Evolutionary conservation across 2,113 vertebrate species (phyloP), one percentile per base, ranked within the genome.

Genomic region (Pseudorhombus dupliciocellatus): DNA sequence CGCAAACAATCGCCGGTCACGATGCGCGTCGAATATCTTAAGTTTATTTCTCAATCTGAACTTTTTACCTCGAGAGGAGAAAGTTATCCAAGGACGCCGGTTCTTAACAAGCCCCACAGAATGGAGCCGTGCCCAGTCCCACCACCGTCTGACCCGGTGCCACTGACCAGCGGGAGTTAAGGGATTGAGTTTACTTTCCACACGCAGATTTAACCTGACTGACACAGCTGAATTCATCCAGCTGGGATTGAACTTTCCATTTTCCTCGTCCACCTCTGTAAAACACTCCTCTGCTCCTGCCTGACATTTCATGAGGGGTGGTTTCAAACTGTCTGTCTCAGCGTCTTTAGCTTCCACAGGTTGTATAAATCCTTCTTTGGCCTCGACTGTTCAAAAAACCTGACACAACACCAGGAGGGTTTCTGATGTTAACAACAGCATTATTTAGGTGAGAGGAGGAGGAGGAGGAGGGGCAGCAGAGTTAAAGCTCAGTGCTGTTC

Each of bases 41-140:
- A 37, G 21, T 82, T 51, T 50, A 44, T 69, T 61, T 60, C 26
- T 66, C 58, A 0, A 25, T 50, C 3, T 22, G 60, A 55, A 34
- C 20, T 50, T 71, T 58, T 67, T 31, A 31, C 0, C 1, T 15
- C 16, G 15, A 7, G 26, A 24, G 2, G 31, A 51, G 14, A 46
- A 52, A 20, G 42, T 48, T 2, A 26, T 58, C 16, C 50, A 8
- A 21, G 24, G 62, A 61, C 2, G 16, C 28, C 12, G 4, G 4
- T 4, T 48, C 22, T 54, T 46, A 20, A 6, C 21, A 24, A 55
- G 50, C 5, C 14, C 14, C 18, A 48, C 0, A 37, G 24, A 40
- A 53, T 9, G 7, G 9, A 16, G 16, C 24, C 14, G n/a, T 10
- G 25, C 11, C 18, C 24, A 4, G 42, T 5, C 1, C 20, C 7